Evolutionary conservation across 2,888 invertebrate genomes (phyloP).

Genomic region (Galerucella pusilla): DNA sequence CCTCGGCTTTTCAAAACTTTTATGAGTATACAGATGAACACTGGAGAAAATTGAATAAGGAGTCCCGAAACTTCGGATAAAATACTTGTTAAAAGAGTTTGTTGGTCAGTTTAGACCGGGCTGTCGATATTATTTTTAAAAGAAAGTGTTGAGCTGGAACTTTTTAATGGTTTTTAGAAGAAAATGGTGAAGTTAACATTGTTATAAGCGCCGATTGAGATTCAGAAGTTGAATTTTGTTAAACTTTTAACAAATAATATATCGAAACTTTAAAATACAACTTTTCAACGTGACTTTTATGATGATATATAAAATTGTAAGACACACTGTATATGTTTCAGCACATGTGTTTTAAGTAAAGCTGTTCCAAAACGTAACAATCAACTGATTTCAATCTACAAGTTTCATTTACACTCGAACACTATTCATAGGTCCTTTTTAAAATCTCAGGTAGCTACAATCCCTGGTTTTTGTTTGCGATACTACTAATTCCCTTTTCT

Average conservation of each 20-base stretch:
- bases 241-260: background rate
- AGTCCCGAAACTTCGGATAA: slow-evolving; percentile 21
- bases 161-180: slow-evolving; percentile 14
- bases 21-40: slow-evolving; percentile 10
- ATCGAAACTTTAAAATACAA: too few relatives aligned
- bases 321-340: background rate
- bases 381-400: background rate
- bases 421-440: background rate
- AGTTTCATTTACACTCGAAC: background rate
- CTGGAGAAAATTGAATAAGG: slow-evolving; percentile 27
- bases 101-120: slow-evolving; percentile 24
- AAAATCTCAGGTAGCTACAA: slow-evolving; percentile 16
- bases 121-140: slow-evolving; percentile 11
- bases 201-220: background rate
- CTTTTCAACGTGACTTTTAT: too few relatives aligned
- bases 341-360: background rate
- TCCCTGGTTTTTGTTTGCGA: slow-evolving; percentile 1
- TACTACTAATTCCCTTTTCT: slow-evolving; percentile 24
- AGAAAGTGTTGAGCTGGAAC: background rate
- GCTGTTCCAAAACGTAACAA: background rate
- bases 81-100: slow-evolving; percentile 34
- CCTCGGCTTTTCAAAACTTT: background rate
- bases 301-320: too few relatives aligned
- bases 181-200: background rate
- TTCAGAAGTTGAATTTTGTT: background rate